Evolutionary conservation across 1,140 invertebrate genomes (phyloP).

Genomic region (Drosophila nebulosa): DNA sequence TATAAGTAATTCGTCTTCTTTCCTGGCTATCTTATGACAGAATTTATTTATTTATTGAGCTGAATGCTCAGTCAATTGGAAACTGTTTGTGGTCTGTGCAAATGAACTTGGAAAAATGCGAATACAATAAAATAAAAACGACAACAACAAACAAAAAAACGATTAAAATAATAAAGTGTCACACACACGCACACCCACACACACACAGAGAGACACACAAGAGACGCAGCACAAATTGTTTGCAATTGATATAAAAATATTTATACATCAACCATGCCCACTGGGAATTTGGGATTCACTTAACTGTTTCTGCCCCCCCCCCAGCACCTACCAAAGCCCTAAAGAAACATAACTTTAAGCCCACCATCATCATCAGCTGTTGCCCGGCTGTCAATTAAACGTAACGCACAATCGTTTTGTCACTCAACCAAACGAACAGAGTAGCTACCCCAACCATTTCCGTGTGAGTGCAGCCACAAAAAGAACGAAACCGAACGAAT

Average conservation of each 20-base stretch:
- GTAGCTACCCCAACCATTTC: constrained; percentile 23
- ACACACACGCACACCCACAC: neutral
- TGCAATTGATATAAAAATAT: constrained; percentile 1
- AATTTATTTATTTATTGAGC: constrained; percentile 8
- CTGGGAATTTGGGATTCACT: constrained; percentile 27
- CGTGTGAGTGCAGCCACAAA: constrained; percentile 16
- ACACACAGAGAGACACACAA: neutral
- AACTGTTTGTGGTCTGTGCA: constrained; percentile 14
- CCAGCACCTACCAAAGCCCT: neutral
- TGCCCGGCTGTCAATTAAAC: constrained; percentile 57
- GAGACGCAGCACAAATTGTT: neutral
- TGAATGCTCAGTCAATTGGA: constrained; percentile 28
- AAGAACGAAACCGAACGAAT: too few relatives aligned
- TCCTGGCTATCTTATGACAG: neutral
- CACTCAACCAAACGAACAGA: constrained; percentile 45
- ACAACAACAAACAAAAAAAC: constrained; percentile 10
- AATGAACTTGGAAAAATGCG: constrained; percentile 29
- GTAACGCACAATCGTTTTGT: constrained; percentile 24
- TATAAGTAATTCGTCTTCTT: neutral
- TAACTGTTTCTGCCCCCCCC: neutral
- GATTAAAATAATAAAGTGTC: constrained; percentile 18
- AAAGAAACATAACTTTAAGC: constrained; percentile 1
- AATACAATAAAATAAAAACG: constrained; percentile 1
- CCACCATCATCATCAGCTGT: constrained; percentile 18
- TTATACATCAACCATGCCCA: neutral